Conservation (phyloP, 2,113 vertebrate species). For the Athene noctua region DNA sequence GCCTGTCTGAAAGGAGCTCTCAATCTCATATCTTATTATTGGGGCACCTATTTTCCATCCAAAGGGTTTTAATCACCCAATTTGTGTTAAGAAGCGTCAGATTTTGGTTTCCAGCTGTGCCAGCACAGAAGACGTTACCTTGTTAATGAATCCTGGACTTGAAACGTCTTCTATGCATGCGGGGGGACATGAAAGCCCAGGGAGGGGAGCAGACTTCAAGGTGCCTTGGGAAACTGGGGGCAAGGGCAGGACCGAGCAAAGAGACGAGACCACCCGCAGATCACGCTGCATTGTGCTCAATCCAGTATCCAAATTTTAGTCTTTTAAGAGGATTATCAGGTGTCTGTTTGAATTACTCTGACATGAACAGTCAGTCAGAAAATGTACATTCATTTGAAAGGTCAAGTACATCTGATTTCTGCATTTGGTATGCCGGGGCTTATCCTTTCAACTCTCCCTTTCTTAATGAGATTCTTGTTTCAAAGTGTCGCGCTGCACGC, state of each 20-base stretch:
- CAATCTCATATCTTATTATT: neutral
- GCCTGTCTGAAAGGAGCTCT: neutral
- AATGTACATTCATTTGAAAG: slow-evolving; percentile 65
- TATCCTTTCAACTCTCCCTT: slow-evolving; percentile 11
- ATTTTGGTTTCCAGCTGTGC: slow-evolving; percentile 31
- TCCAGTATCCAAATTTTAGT: slow-evolving; percentile 5
- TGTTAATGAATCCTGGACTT: slow-evolving; percentile 12
- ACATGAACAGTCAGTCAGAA: slow-evolving; percentile 46
- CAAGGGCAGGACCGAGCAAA: neutral
- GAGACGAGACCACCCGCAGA: neutral
- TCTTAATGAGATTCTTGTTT: slow-evolving; percentile 59
- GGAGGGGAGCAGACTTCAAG: neutral
- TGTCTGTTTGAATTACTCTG: slow-evolving; percentile 68
- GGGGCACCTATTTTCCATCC: neutral
- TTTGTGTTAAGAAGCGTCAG: slow-evolving; percentile 3
- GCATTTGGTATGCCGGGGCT: slow-evolving; percentile 21
- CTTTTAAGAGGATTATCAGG: slow-evolving; percentile 61
- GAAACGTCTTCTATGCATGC: neutral
- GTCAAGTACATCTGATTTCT: slow-evolving; percentile 57
- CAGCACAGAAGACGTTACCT: neutral
- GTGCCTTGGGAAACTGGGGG: neutral
- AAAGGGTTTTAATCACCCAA: neutral
- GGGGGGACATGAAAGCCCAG: slow-evolving; percentile 11
- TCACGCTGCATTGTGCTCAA: neutral
- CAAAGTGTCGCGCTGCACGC: neutral